phyloP scores from a whole-genome alignment of 2,113 vertebrate species.

The Lepus americanus region DNA sequence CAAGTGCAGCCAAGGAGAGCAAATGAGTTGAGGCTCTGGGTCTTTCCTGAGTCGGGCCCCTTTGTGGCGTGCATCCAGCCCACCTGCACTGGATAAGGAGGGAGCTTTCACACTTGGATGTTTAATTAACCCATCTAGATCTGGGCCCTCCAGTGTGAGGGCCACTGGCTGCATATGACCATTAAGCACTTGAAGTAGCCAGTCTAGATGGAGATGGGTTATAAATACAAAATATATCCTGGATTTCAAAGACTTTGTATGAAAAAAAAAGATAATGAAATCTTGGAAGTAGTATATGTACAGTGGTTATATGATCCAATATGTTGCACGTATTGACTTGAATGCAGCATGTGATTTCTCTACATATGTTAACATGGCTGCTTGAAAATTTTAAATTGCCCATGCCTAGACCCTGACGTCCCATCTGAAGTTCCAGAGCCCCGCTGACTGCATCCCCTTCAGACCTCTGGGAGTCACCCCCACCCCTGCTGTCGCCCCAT shows the following conservation, averaged over 20 bases:
- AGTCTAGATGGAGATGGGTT: background rate
- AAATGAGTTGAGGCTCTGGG: background rate
- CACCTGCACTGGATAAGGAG: background rate
- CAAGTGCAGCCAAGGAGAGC: background rate
- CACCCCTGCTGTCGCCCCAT: no score
- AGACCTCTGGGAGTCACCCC: background rate
- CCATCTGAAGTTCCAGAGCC: background rate
- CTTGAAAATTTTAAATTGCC: background rate
- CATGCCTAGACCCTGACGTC: background rate
- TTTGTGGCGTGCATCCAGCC: background rate
- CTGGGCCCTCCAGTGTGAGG: background rate
- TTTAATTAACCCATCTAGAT: background rate
- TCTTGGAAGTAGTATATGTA: background rate
- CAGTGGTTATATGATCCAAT: background rate
- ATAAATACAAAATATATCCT: background rate
- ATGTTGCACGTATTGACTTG: conserved; percentile 13
- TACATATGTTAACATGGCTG: conserved; percentile 49
- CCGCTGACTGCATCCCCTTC: background rate
- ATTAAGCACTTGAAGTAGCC: background rate
- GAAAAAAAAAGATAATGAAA: background rate
- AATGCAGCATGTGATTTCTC: conserved; percentile 57
- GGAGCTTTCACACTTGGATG: rapidly evolving
- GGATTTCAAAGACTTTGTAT: conserved; percentile 12
- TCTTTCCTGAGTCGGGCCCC: background rate
- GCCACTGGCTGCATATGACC: background rate